Conservation (phyloP, 1,140 invertebrate species). For the Chymomyza costata region DNA sequence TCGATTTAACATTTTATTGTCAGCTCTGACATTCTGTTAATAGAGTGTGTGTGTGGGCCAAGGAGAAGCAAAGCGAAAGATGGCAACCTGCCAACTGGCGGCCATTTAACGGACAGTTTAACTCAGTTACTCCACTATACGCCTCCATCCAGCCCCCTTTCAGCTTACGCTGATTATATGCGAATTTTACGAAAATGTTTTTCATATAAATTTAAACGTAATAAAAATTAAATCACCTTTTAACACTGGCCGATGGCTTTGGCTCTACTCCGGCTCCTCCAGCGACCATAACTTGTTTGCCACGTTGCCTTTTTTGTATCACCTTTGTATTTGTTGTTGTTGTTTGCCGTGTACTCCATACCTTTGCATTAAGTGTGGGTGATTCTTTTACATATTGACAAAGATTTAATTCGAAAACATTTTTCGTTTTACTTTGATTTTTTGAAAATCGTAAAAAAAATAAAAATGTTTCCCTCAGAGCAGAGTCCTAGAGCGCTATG, state of each 20-base stretch:
- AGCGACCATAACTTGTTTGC: constrained; percentile 33
- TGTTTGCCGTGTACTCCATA: no score
- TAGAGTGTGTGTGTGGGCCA: background rate
- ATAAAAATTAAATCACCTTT: constrained; percentile 54
- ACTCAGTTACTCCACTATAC: background rate
- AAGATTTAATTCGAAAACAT: no score
- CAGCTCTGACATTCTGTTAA: background rate
- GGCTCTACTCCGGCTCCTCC: constrained; percentile 15
- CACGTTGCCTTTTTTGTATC: background rate
- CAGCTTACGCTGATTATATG: constrained; percentile 5
- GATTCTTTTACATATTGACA: no score
- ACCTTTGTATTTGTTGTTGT: background rate
- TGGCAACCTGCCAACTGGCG: no score
- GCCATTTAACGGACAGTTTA: constrained; percentile 37
- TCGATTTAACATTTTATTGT: constrained; percentile 38
- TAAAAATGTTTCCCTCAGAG: no score
- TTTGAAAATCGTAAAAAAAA: no score
- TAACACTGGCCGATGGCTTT: constrained; percentile 48
- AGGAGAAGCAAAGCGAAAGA: no score
- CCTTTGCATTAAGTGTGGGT: no score
- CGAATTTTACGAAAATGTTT: constrained; percentile 50
- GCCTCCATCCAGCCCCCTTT: background rate
- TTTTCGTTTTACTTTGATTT: no score
- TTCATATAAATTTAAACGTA: constrained; percentile 64
- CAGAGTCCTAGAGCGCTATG: no score